Percentiles rank a stretch among this genome's conserved stretches.
phyloP scores from a whole-genome alignment of 2,797 vertebrate species.

The Mormyrops attenuatus region DNA sequence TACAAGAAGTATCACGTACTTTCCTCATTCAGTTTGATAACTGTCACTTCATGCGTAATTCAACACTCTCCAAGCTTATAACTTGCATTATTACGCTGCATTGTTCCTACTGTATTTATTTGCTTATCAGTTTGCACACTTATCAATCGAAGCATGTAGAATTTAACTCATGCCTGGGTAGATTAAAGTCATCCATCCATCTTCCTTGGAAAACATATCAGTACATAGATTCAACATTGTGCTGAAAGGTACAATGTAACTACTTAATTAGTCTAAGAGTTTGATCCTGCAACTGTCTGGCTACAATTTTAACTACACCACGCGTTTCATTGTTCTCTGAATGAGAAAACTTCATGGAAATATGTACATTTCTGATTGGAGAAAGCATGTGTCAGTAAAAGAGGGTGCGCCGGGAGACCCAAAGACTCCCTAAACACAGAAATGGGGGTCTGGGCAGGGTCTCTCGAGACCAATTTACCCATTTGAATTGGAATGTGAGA shows the following conservation, averaged over 20 bases:
- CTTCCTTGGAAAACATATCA: background rate
- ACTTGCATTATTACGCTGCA: background rate
- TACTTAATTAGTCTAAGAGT: background rate
- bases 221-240: background rate
- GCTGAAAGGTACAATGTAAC: background rate
- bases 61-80: background rate
- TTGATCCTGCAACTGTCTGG: background rate
- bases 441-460: slow-evolving; percentile 43
- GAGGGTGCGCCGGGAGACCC: background rate
- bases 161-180: background rate
- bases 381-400: background rate
- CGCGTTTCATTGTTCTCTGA: background rate
- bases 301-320: background rate
- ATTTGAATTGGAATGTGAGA: slow-evolving; percentile 54
- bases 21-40: background rate
- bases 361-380: background rate
- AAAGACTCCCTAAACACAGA: background rate
- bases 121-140: background rate
- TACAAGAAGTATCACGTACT: background rate
- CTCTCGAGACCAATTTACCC: slow-evolving; percentile 43
- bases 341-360: background rate
- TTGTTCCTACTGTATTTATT: background rate
- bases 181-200: background rate
- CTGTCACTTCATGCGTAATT: background rate
- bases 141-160: background rate